Percentiles rank a stretch among this genome's conserved stretches.
These are phyloP conservation scores for Apis laboriosa DNA, from an alignment of 1,140 invertebrate species.

Conservation along the genomic window DNA sequence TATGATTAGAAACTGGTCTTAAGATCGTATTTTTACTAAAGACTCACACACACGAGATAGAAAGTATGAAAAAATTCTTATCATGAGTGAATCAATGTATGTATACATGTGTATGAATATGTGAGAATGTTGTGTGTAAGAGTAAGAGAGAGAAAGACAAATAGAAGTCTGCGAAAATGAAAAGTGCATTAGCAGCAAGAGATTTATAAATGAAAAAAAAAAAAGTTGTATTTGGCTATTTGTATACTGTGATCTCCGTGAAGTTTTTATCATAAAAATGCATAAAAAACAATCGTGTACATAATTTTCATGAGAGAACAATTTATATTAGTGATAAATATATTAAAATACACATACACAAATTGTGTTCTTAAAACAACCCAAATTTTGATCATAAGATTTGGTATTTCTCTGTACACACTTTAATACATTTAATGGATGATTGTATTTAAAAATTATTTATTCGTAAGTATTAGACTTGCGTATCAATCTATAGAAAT, in stretches of 20 bases:
- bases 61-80: constrained; percentile 25
- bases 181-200: constrained; percentile 34
- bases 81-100: constrained; percentile 29
- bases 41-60: constrained; percentile 21
- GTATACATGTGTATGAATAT: constrained; percentile 32
- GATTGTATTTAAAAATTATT: not conserved
- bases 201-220: constrained; percentile 47
- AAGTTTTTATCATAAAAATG: constrained; percentile 44
- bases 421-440: not conserved
- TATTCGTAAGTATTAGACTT: not conserved
- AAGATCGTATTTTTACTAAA: constrained; percentile 55
- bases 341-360: constrained; percentile 60
- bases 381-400: constrained; percentile 2
- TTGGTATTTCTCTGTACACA: not conserved
- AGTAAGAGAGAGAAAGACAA: not conserved
- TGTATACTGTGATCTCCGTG: constrained; percentile 81
- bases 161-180: not conserved
- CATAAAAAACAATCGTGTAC: constrained; percentile 51
- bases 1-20: constrained; percentile 32
- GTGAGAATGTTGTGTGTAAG: not conserved
- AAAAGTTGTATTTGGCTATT: constrained; percentile 79
- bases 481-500: not conserved
- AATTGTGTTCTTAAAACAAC: constrained; percentile 30
- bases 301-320: constrained; percentile 61
- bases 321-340: constrained; percentile 56